Conservation (phyloP, 2,797 vertebrate genomes). For the Periophthalmus magnuspinnatus region DNA sequence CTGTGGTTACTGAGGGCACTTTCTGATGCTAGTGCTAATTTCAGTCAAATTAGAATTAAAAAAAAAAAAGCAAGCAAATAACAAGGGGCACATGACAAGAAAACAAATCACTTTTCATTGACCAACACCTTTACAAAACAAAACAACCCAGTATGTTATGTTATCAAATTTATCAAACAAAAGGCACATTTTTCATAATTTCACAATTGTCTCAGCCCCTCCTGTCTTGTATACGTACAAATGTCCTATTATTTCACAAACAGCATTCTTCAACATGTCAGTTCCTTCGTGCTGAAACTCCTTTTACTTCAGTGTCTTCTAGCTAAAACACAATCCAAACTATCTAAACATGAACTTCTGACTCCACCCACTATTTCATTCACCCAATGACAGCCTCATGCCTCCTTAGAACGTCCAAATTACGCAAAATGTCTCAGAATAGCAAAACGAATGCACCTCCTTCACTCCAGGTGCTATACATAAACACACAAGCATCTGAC, state of each 20-base stretch:
- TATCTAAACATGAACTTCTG: slow-evolving; percentile 22
- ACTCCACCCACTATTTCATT: slow-evolving; percentile 22
- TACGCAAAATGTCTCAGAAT: slow-evolving; percentile 21
- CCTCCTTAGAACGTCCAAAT: slow-evolving; percentile 9
- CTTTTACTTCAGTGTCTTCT: background rate
- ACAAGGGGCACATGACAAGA: background rate
- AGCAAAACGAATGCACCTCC: slow-evolving; percentile 2
- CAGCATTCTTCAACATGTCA: background rate
- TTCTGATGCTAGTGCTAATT: too few relatives aligned
- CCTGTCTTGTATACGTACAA: background rate
- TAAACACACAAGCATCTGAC: slow-evolving; percentile 8
- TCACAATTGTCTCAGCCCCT: background rate
- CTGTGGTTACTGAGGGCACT: too few relatives aligned
- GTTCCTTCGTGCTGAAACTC: background rate
- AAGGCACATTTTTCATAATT: background rate
- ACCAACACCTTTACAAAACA: background rate
- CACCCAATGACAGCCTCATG: slow-evolving; percentile 38
- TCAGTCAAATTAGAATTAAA: too few relatives aligned
- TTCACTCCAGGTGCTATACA: slow-evolving; percentile 14
- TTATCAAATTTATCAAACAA: background rate
- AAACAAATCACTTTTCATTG: background rate
- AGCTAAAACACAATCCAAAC: slow-evolving; percentile 4
- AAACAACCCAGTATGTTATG: background rate
- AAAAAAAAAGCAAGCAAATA: too few relatives aligned
- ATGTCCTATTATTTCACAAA: background rate